Evolutionary conservation across 2,888 invertebrate species (phyloP), one percentile per base, ranked within the genome.

Genomic region (Polydrusus pterygomalis): DNA sequence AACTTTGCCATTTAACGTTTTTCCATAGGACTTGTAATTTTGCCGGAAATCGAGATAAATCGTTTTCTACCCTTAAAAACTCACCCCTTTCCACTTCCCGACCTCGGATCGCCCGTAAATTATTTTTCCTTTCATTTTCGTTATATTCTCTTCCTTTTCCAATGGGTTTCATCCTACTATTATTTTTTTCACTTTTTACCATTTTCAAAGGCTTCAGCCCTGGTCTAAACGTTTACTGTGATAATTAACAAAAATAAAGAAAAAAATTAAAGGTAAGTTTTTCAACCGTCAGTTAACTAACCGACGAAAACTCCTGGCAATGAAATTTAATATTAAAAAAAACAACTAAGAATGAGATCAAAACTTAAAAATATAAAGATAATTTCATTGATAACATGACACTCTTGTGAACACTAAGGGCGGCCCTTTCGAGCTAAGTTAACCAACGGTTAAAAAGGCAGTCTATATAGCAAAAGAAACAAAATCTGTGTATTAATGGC

Each of bases 321-420:
- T 43, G 62, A 63, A 43, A 47, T 30, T n/a, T 34, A 56, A 34
- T 8, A 9, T 56, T 15, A n/a, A 5, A 18, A 62, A 43, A 40
- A 10, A 18, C 47, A 63, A 63, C 30, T 20, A 45, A 54, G 20
- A 58, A 69, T 69, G 68, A 69, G 68, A 69, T 69, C 68, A 69
- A 58, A 54, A 56, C 68, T 63, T 63, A 63, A n/a, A 45, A 30
- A 47, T 63, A 63, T 47, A 63, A 63, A 47, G 25, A 45, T 2
- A 63, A 63, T 45, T 63, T 13, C 63, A 47, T 47, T 25, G n/a
- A 62, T 9, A 25, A 43, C 45, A 56, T 56, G 63, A 45, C 63
- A 63, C 25, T n/a, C n/a, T n/a, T 20, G 20, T 20, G 62, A 38
- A 62, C 43, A 62, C 62, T 63, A 45, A 47, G 25, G 43, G 45